Evolutionary conservation across 2,888 invertebrate species (phyloP).

Genomic region (Venusia cambrica): DNA sequence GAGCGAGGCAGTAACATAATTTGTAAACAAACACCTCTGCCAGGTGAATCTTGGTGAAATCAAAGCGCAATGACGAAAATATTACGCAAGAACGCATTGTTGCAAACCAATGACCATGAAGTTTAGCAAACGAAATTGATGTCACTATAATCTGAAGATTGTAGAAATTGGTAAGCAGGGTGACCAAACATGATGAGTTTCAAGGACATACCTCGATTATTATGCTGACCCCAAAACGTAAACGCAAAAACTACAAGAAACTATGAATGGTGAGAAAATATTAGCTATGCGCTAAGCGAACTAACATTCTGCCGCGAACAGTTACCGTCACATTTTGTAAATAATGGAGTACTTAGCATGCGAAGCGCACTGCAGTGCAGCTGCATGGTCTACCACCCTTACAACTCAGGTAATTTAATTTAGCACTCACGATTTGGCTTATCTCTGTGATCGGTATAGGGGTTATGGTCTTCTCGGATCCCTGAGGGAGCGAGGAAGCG

Average conservation of each 20-base stretch:
- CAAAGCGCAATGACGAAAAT: conserved; percentile 11
- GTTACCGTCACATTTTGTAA: conserved; percentile 41
- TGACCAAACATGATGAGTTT: conserved; percentile 19
- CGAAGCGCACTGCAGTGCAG: conserved; percentile 41
- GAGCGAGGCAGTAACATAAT: conserved; percentile 42
- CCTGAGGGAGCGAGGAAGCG: conserved; percentile 79
- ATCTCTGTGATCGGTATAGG: conserved; percentile 84
- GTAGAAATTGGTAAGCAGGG: conserved; percentile 22
- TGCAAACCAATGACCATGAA: conserved; percentile 18
- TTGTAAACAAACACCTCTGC: conserved; percentile 55
- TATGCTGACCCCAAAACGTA: conserved; percentile 8
- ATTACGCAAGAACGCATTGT: conserved; percentile 12
- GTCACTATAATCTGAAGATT: conserved; percentile 33
- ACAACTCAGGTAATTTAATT: conserved; percentile 26
- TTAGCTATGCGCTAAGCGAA: conserved; percentile 35
- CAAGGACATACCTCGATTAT: conserved; percentile 18
- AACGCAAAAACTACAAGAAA: conserved; percentile 19
- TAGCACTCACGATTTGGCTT: conserved; percentile 84
- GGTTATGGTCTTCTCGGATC: conserved; percentile 77
- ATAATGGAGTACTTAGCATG: conserved; percentile 50
- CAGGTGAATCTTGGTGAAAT: conserved; percentile 7
- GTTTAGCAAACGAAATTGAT: conserved; percentile 36
- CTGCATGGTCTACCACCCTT: conserved; percentile 28
- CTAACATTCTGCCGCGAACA: conserved; percentile 38
- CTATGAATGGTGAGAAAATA: conserved; percentile 31